These are phyloP conservation scores for Dorcus hopei DNA, from an alignment of 2,888 invertebrate genomes.

Conservation along the genomic window DNA sequence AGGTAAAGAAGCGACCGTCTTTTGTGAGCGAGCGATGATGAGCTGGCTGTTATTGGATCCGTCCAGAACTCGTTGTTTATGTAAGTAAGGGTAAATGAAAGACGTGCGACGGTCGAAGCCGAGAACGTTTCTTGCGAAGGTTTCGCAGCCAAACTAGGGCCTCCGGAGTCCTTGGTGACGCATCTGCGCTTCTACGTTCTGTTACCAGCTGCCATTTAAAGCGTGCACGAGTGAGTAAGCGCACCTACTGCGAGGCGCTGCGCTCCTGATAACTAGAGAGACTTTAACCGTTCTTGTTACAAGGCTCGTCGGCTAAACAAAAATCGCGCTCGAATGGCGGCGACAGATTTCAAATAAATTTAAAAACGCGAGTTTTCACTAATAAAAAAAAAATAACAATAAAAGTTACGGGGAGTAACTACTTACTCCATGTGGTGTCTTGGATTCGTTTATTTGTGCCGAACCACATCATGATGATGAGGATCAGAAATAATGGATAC, in stretches of 20 bases:
- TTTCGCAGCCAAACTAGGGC: conserved; percentile 5
- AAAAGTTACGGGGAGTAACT: no score
- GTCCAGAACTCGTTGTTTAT: background rate
- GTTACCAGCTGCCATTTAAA: conserved; percentile 4
- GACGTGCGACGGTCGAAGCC: conserved; percentile 1
- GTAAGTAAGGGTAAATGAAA: conserved; percentile 5
- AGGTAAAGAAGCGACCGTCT: no score
- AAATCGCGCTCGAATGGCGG: no score
- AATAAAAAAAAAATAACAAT: no score
- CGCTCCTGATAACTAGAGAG: conserved; percentile 38
- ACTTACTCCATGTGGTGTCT: no score
- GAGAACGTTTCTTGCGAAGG: conserved; percentile 4
- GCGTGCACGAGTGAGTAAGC: conserved; percentile 3
- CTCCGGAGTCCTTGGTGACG: conserved; percentile 3
- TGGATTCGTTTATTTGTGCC: no score
- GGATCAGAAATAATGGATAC: no score
- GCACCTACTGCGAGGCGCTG: conserved; percentile 25
- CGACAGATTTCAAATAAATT: no score
- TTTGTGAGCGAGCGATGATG: no score
- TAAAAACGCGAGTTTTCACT: no score
- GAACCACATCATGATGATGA: no score
- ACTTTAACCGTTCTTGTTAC: conserved; percentile 31
- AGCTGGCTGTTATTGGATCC: background rate
- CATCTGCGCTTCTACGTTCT: conserved; percentile 8
- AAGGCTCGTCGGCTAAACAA: no score